Percentiles rank a stretch among this genome's conserved stretches.
Evolutionary conservation across 2,888 invertebrate genomes (phyloP).

Genomic region (Brenthis daphne): DNA sequence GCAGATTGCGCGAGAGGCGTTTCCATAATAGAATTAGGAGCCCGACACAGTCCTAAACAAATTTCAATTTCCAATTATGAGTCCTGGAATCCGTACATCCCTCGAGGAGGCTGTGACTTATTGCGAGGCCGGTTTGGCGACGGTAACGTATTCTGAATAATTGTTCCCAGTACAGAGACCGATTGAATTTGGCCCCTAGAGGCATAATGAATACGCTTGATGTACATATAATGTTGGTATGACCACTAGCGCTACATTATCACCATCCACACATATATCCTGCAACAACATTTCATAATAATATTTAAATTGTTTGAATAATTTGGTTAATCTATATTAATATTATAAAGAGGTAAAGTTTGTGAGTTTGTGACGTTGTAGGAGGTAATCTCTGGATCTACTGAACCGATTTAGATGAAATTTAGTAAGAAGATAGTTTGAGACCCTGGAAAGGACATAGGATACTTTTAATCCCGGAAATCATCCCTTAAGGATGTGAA

Average conservation of each 20-base stretch:
- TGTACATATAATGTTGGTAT: conserved; percentile 36
- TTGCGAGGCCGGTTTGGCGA: conserved; percentile 61
- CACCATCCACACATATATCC: no score
- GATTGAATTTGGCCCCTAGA: conserved; percentile 62
- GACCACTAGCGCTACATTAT: conserved; percentile 4
- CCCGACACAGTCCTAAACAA: conserved; percentile 75
- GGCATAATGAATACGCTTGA: conserved; percentile 57
- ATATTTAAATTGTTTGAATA: no score
- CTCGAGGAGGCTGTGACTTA: conserved; percentile 71
- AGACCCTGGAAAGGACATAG: no score
- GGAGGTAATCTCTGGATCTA: no score
- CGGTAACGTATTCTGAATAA: conserved; percentile 77
- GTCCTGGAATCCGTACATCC: conserved; percentile 60
- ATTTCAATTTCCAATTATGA: conserved; percentile 81
- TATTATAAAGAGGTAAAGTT: no score
- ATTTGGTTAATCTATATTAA: no score
- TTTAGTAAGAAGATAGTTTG: no score
- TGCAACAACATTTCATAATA: no score
- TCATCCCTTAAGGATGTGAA: no score
- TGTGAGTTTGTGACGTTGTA: no score
- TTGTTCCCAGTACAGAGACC: conserved; percentile 57
- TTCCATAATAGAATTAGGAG: conserved; percentile 74
- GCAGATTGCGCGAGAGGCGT: conserved; percentile 64
- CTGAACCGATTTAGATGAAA: no score
- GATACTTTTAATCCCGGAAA: no score